phyloP scores from a whole-genome alignment of 2,797 vertebrate genomes.

The Pelodytes ibericus region DNA sequence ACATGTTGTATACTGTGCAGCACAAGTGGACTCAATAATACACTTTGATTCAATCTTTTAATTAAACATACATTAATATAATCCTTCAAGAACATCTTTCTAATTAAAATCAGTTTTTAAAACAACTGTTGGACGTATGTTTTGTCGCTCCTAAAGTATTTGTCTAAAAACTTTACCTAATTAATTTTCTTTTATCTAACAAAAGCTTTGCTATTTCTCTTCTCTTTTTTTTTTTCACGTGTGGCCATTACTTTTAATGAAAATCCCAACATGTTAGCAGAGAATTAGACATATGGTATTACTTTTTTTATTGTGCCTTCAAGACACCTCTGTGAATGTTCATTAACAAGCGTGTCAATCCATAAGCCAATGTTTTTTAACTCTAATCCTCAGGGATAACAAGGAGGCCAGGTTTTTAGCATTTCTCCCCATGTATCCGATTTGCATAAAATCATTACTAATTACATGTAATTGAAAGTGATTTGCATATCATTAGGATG shows the following conservation, averaged over 20 bases:
- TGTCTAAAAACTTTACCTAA: no score
- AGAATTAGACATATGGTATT: conserved; percentile 15
- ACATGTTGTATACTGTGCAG: no score
- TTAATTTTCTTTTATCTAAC: no score
- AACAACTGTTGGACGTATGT: no score
- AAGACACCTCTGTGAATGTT: conserved; percentile 32
- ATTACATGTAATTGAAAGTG: conserved; percentile 47
- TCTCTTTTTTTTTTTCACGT: no score
- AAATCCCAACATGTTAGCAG: conserved; percentile 12
- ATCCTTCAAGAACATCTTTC: no score
- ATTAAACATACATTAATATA: no score
- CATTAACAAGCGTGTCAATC: conserved; percentile 42
- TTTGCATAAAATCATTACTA: conserved; percentile 52
- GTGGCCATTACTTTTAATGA: neutral
- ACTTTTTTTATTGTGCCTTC: conserved; percentile 41
- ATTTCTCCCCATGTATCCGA: conserved; percentile 40
- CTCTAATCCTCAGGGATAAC: conserved; percentile 23
- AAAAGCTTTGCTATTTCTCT: no score
- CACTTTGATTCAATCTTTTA: no score
- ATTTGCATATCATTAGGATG: conserved; percentile 48
- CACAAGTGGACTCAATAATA: no score
- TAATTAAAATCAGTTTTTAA: no score
- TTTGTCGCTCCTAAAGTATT: no score
- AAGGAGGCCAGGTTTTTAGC: conserved; percentile 41
- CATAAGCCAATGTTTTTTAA: conserved; percentile 36